Evolutionary conservation across 2,888 invertebrate genomes (phyloP).

Genomic region (Lumbricus terrestris): DNA sequence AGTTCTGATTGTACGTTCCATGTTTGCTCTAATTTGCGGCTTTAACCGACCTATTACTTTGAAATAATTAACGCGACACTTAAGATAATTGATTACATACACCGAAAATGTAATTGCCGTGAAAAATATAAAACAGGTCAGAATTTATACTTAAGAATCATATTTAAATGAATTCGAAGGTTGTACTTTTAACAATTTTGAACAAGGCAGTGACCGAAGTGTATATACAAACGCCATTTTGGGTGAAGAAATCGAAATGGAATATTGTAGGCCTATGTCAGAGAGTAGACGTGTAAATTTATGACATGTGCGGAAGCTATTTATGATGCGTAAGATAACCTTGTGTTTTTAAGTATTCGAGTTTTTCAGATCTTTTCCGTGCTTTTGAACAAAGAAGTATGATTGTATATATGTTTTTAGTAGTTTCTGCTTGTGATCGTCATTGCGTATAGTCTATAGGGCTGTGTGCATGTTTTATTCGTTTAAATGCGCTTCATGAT

Average conservation of each 20-base stretch:
- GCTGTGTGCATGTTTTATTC: not conserved
- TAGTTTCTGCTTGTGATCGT: not conserved
- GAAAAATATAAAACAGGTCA: too few species aligned
- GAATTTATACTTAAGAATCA: too few species aligned
- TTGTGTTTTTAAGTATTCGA: not conserved
- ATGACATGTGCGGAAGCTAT: not conserved
- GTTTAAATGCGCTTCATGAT: not conserved
- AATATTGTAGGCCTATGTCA: not conserved
- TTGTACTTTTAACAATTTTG: too few species aligned
- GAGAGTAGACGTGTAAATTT: not conserved
- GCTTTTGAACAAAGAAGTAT: not conserved
- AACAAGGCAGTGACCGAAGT: too few species aligned
- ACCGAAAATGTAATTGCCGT: too few species aligned
- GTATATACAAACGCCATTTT: too few species aligned
- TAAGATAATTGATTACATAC: too few species aligned
- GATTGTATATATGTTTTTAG: not conserved
- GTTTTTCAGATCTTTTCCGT: not conserved
- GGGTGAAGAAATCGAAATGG: too few species aligned
- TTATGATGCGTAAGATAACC: not conserved
- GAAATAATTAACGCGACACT: too few species aligned
- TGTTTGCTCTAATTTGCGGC: not conserved
- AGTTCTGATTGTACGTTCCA: too few species aligned
- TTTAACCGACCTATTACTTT: too few species aligned
- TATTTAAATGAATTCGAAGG: too few species aligned
- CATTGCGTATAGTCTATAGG: not conserved